Percentiles rank a stretch among this genome's conserved stretches.
phyloP scores from a whole-genome alignment of 1,140 invertebrate species.

The Leptoteleia sp. region DNA sequence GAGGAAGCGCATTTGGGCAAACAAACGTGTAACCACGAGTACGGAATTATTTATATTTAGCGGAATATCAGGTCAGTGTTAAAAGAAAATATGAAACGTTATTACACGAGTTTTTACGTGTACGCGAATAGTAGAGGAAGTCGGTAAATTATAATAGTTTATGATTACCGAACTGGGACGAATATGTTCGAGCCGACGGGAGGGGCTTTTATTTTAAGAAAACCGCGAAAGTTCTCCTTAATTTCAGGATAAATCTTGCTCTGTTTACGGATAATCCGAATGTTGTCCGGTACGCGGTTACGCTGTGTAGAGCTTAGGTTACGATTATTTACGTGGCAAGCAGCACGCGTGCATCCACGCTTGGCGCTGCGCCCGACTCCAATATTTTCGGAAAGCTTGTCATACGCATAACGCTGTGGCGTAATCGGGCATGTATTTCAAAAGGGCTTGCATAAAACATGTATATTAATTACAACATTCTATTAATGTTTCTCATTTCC shows the following conservation, averaged over 20 bases:
- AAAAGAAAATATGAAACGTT: constrained; percentile 34
- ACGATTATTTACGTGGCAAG: constrained; percentile 64
- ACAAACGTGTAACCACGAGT: constrained; percentile 8
- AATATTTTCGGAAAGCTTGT: constrained; percentile 75
- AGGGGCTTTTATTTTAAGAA: constrained; percentile 12
- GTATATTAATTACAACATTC: constrained; percentile 26
- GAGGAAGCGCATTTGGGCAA: no score
- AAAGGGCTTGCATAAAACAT: constrained; percentile 36
- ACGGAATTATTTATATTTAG: constrained; percentile 46
- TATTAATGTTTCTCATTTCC: no score
- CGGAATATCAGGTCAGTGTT: constrained; percentile 35
- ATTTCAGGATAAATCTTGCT: constrained; percentile 33
- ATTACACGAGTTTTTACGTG: constrained; percentile 13
- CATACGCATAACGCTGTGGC: constrained; percentile 67
- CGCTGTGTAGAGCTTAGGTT: constrained; percentile 58
- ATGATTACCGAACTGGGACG: neutral
- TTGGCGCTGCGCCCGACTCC: constrained; percentile 69
- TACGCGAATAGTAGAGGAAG: neutral
- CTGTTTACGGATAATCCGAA: constrained; percentile 63
- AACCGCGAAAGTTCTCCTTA: neutral
- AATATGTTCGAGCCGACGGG: neutral
- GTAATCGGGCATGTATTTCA: constrained; percentile 61
- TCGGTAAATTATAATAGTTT: neutral
- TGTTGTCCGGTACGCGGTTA: constrained; percentile 55
- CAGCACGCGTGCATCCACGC: constrained; percentile 64